Evolutionary conservation across 2,888 invertebrate genomes (phyloP), one percentile per base, ranked within the genome.

Genomic region (Muscina levida): DNA sequence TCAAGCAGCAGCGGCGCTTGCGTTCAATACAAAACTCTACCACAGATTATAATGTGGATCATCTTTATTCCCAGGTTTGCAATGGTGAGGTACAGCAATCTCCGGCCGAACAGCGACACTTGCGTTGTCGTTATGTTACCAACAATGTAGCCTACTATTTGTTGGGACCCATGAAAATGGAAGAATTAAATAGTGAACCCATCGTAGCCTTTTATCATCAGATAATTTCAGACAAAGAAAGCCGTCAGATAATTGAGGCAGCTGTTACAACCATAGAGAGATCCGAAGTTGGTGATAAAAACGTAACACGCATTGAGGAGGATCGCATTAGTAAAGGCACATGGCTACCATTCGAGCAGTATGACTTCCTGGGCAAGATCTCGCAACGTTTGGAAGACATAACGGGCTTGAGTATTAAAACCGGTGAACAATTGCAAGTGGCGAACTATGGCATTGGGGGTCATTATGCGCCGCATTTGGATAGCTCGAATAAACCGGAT

Each of bases 41-140:
- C 2, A 3, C 11, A n/a, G 70, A 77, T 67, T 42, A 57, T 1
- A 11, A 70, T 24, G 3, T 66, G 10, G 26, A 75, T 2, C 72
- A 73, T 1, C 75, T 85, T 0, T 85, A 83, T 56, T 78, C 77
- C 4, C 72, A 77, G 2, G 84, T 85, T 1, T 93, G 93, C 82
- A 90, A 92, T 2, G 92, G 92, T 6, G 92, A 92, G 82, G 85
- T 89, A 87, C 91, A 86, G 82, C 92, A 91, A 85, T 90, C 89
- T 46, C 86, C 84, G 67, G 87, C 85, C 72, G 86, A 90, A 71
- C 86, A 88, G 68, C 83, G 85, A 0, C 62, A 83, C 2, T 83
- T 88, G 8, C 85, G 85, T 10, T 91, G 91, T 82, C 86, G 85
- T 59, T 88, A 88, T 71, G 83, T 84, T 1, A 82, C 84, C 57